A percentile compares a stretch with the other conserved stretches of the same genome.
phyloP scores from a whole-genome alignment of 2,797 vertebrate genomes.

The Cercopithecus petaurista region DNA sequence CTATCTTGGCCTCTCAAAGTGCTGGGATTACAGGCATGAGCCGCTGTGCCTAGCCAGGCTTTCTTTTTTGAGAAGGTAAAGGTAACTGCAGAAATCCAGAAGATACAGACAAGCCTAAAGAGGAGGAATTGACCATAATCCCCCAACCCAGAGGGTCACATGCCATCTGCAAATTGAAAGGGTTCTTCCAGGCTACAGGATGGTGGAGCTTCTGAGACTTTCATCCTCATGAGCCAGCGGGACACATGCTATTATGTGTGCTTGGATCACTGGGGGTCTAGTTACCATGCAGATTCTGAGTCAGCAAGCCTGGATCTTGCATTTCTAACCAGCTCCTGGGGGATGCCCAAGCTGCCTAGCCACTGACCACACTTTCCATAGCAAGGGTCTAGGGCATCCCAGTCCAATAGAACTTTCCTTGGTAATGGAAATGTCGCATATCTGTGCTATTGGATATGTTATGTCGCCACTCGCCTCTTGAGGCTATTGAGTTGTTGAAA shows the following conservation, averaged over 20 bases:
- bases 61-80: neutral
- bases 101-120: neutral
- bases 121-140: neutral
- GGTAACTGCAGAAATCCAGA: neutral
- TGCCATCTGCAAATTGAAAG: too few relatives aligned
- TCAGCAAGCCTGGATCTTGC: neutral
- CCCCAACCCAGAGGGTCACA: neutral
- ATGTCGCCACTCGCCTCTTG: rapidly evolving
- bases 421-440: neutral
- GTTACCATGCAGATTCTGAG: neutral
- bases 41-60: neutral
- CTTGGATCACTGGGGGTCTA: neutral
- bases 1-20: neutral
- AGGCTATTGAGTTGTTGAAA: neutral
- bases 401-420: neutral
- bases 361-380: neutral
- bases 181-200: neutral
- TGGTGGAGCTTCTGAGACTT: neutral
- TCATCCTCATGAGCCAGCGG: neutral
- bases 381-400: neutral
- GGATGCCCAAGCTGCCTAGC: rapidly evolving
- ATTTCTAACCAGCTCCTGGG: neutral
- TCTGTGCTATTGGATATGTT: rapidly evolving
- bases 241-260: rapidly evolving
- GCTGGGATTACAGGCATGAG: neutral